A percentile compares a stretch with the other conserved stretches of the same genome.
Evolutionary conservation across 2,888 invertebrate species (phyloP).

Genomic region (Caenorhabditis wallacei): DNA sequence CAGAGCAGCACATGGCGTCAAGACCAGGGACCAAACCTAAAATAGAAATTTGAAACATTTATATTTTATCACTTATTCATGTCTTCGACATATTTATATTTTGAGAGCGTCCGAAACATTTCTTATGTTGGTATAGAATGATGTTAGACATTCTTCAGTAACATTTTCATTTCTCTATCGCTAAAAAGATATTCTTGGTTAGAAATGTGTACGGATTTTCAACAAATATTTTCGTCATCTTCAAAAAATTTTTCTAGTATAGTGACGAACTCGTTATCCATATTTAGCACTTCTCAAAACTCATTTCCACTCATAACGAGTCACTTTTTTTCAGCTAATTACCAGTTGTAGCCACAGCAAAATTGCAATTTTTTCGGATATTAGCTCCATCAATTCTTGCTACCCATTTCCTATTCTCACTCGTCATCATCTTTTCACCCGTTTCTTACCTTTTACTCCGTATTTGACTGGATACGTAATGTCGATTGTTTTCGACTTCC

Average conservation of each 20-base stretch:
- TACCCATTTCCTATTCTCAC: background rate
- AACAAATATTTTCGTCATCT: background rate
- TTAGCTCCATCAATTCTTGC: slow-evolving; percentile 29
- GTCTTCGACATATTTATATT: background rate
- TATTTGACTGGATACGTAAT: slow-evolving; percentile 91
- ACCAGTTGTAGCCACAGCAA: background rate
- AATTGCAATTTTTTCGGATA: slow-evolving; percentile 24
- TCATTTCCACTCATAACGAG: slow-evolving; percentile 22
- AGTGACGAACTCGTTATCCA: slow-evolving; percentile 24
- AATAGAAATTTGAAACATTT: slow-evolving; percentile 37
- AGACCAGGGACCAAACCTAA: slow-evolving; percentile 90
- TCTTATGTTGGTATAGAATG: background rate
- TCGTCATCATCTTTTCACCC: slow-evolving; percentile 2
- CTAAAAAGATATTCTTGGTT: background rate
- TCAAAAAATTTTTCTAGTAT: slow-evolving; percentile 15
- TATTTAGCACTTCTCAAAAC: slow-evolving; percentile 34
- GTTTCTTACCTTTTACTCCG: slow-evolving; percentile 85
- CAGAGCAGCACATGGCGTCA: slow-evolving; percentile 89
- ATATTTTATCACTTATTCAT: slow-evolving; percentile 14
- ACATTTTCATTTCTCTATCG: background rate
- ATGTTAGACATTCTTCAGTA: background rate
- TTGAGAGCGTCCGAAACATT: background rate
- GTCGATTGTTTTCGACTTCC: slow-evolving; percentile 91
- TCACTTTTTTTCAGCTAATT: slow-evolving; percentile 30
- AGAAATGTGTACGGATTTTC: background rate